Evolutionary conservation across 2,888 invertebrate species (phyloP), one percentile per base, ranked within the genome.

Genomic region (Osmoderma eremita): DNA sequence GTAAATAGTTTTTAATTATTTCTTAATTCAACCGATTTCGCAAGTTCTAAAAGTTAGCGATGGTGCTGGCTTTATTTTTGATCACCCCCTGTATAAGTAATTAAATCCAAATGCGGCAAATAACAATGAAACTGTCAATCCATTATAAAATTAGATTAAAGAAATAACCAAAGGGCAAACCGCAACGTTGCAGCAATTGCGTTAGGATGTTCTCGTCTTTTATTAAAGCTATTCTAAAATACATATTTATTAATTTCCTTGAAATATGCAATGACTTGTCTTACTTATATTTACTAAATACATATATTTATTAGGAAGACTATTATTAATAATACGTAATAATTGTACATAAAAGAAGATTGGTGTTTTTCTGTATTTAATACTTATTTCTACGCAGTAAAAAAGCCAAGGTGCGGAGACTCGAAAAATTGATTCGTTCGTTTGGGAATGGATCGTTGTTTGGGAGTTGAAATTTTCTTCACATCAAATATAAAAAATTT

Each of bases 201-300:
- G n/a, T n/a, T 75, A 75, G 75, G 76, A 76, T 75, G 75, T 71
- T 72, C 54, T 64, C n/a, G n/a, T n/a, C 42, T 36, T 58, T 67
- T 67, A 63, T 53, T 58, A 50, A 63, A 76, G 69, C 77, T 77
- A 76, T 75, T 74, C 76, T 77, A 76, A 61, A 73, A 67, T 74
- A 75, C 73, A 73, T 70, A 74, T 73, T 73, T 65, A 51, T 64
- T 67, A 73, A 74, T 73, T 73, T 72, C 54, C 65, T 69, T 75
- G 78, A 77, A 78, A 75, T 78, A 79, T 79, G 78, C 78, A 79
- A 78, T 78, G 79, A 79, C 76, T 15, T 49, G 20, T 24, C 12
- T 12, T 51, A 15, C 15, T 51, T n/a, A 15, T 51, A 20, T 39
- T 42, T 18, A 30, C 5, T 4, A 24, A 4, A 24, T 24, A 24